A percentile compares a stretch with the other conserved stretches of the same genome.
These are phyloP conservation scores for Salvelinus namaycush DNA, from an alignment of 2,113 vertebrate species.

Conservation along the genomic window DNA sequence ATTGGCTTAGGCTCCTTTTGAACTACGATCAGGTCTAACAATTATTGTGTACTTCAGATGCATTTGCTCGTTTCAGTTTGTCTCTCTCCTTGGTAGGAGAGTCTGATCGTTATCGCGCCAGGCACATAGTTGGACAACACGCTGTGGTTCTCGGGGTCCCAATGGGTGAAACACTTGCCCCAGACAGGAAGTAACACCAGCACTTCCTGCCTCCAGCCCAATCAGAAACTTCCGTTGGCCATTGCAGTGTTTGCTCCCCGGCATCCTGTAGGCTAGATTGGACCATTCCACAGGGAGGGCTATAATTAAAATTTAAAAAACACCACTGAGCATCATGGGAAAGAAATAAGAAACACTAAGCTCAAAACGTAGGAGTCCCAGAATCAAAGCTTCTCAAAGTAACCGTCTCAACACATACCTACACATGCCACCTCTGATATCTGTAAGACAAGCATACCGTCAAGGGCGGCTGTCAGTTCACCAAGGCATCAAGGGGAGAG, in stretches of 20 bases:
- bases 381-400: slow-evolving; percentile 39
- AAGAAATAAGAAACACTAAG: slow-evolving; percentile 18
- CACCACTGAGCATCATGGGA: not conserved
- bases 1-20: too few relatives aligned
- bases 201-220: slow-evolving; percentile 49
- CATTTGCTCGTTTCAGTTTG: slow-evolving; percentile 10
- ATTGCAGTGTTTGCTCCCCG: not conserved
- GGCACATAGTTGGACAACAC: not conserved
- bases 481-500: slow-evolving; percentile 13
- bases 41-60: slow-evolving; percentile 45
- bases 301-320: slow-evolving; percentile 54
- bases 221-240: slow-evolving; percentile 46
- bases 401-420: not conserved
- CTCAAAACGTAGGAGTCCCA: not conserved
- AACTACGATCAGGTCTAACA: slow-evolving; percentile 13
- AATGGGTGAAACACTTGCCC: slow-evolving; percentile 35
- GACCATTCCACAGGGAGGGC: slow-evolving; percentile 25
- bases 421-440: not conserved
- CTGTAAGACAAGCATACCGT: not conserved
- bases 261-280: slow-evolving; percentile 50
- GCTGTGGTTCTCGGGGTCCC: slow-evolving; percentile 3
- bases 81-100: slow-evolving; percentile 13
- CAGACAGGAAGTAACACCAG: slow-evolving; percentile 53
- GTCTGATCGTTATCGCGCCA: slow-evolving; percentile 36
- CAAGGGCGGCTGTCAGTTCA: slow-evolving; percentile 6